Conservation (phyloP, 2,888 invertebrate species). For the Carcina quercana region DNA sequence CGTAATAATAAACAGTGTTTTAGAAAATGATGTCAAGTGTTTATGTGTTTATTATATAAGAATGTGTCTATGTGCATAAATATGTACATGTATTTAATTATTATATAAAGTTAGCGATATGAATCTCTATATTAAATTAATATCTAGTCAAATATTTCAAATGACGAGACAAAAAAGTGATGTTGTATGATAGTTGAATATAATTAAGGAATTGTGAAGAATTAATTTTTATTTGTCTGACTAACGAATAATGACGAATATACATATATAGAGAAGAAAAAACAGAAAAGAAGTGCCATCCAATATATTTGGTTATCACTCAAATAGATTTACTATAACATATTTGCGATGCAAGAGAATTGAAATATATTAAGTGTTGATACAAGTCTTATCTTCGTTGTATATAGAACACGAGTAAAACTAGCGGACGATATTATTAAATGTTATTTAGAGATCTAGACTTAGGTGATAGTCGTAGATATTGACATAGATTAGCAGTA, state of each 20-base stretch:
- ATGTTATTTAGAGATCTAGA: too few species aligned
- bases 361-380: constrained; percentile 61
- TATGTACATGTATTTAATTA: too few species aligned
- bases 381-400: constrained; percentile 42
- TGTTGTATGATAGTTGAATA: constrained; percentile 47
- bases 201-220: constrained; percentile 18
- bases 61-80: too few species aligned
- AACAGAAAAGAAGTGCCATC: constrained; percentile 60
- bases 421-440: background rate
- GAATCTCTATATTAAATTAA: constrained; percentile 1
- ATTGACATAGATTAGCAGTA: too few species aligned
- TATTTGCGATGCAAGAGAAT: constrained; percentile 74
- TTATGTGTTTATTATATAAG: too few species aligned
- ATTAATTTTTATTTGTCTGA: constrained; percentile 4
- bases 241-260: too few species aligned
- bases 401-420: constrained; percentile 27
- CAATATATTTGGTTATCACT: constrained; percentile 50
- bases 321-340: constrained; percentile 53
- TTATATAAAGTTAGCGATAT: too few species aligned
- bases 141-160: constrained; percentile 2
- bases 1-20: too few species aligned
- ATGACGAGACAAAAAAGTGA: constrained; percentile 59
- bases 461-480: too few species aligned
- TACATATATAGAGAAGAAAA: too few species aligned
- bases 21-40: too few species aligned